These are phyloP conservation scores for Holacanthella duospinosa DNA, from an alignment of 2,888 invertebrate genomes.

Conservation along the genomic window DNA sequence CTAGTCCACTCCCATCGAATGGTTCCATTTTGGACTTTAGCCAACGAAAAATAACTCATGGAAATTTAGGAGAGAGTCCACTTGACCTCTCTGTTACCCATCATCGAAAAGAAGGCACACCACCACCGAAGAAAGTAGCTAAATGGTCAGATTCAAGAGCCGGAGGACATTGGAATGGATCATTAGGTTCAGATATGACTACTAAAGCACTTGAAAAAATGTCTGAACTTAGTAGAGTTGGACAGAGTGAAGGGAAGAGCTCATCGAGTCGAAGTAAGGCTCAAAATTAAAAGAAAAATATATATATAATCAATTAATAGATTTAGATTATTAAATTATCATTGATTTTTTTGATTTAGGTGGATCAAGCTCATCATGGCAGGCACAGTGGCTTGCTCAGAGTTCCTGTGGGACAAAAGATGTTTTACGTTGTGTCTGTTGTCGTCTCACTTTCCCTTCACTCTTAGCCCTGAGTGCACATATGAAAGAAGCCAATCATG, in stretches of 20 bases:
- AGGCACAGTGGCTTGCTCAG: constrained; percentile 94
- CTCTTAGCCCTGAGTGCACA: constrained; percentile 88
- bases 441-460: constrained; percentile 91
- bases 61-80: constrained; percentile 54
- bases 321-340: background rate
- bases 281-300: constrained; percentile 2
- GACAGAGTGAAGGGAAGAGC: constrained; percentile 58
- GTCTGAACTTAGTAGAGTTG: constrained; percentile 76
- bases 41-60: constrained; percentile 39
- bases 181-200: constrained; percentile 33
- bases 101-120: constrained; percentile 19
- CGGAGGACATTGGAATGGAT: constrained; percentile 21
- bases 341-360: constrained; percentile 17
- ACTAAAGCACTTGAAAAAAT: constrained; percentile 79
- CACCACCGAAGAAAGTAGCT: constrained; percentile 25
- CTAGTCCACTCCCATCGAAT: constrained; percentile 28
- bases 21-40: constrained; percentile 35
- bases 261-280: constrained; percentile 35
- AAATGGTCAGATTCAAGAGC: constrained; percentile 18
- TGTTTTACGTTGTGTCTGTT: constrained; percentile 95
- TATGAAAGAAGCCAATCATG: constrained; percentile 97
- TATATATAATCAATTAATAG: constrained; percentile 7
- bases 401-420: constrained; percentile 91
- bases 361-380: constrained; percentile 58
- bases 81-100: constrained; percentile 68